Base-by-base conservation (phyloP, 2,113 vertebrate species). In the Nannobrachium achirus region DNA sequence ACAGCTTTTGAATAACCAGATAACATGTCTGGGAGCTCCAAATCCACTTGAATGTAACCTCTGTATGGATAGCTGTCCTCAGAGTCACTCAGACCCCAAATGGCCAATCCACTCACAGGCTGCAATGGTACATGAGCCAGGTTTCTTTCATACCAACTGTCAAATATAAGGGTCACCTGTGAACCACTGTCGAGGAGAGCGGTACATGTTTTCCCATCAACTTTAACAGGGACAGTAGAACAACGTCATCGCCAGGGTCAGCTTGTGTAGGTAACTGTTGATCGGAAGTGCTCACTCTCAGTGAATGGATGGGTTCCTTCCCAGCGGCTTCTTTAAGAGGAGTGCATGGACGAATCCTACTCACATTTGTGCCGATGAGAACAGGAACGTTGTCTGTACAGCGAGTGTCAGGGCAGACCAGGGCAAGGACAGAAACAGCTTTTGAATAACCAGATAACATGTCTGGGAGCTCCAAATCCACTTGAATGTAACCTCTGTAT, bases 391-490 rank as follows among this genome's bases (percentile, higher is more conserved):
- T 59, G 10, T 59, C 57, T 4, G 57, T 42, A 44, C 57, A 59
- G 11, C 57, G 57, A 6, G 57, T n/a, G 19, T 44, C 57, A 1
- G 57, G 57, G 57, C 57, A 59, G 7, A 44, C 57, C 57, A 59
- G 1, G 39, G 57, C 57, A 59, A 59, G 57, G 8, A 59, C 73
- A 71, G 83, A 82, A 75, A 74, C 75, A 49, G 60, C 56, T 50
- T 57, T 57, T 25, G 13, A 2, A 1, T 41, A n/a, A 14, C 56
- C 8, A 2, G 20, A 6, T 69, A 25, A 25, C 73, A 69, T 75
- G 58, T 80, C 20, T 53, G 60, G 45, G 13, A 63, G 1, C 44
- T 48, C 44, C 7, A 63, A 49, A 5, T 63, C 60, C 16, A 63
- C 44, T 13, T 48, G 42, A 6, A 63, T 38, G 16, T 63, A 63